These are phyloP conservation scores for Eumerus sabulonum DNA, from an alignment of 2,888 invertebrate genomes.

Conservation along the genomic window DNA sequence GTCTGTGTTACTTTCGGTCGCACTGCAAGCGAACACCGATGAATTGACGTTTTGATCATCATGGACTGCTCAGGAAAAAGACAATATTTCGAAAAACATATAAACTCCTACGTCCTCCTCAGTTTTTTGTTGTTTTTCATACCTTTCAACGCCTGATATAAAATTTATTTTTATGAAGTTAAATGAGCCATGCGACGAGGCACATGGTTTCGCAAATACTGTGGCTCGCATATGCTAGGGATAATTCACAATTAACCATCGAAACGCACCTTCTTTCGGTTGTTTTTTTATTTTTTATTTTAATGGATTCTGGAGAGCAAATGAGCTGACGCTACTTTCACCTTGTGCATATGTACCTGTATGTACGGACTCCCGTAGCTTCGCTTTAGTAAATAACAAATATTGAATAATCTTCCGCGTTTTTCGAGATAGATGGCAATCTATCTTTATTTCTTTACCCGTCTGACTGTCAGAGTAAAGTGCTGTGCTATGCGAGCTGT, in stretches of 20 bases:
- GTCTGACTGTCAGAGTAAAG: conserved; percentile 52
- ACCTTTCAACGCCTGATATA: conserved; percentile 4
- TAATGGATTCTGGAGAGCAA: not conserved
- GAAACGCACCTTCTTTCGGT: conserved; percentile 1
- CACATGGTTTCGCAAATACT: conserved; percentile 9
- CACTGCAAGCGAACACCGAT: conserved; percentile 7
- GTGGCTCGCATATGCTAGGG: conserved; percentile 2
- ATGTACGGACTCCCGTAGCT: conserved; percentile 1
- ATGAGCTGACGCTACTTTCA: conserved; percentile 29
- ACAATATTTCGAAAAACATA: conserved; percentile 17
- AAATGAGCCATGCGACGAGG: conserved; percentile 10
- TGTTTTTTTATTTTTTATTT: conserved; percentile 6
- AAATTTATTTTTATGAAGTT: conserved; percentile 6
- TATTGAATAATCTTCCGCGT: conserved; percentile 39
- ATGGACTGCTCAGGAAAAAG: conserved; percentile 1
- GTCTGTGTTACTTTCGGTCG: conserved; percentile 18
- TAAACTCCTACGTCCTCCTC: conserved; percentile 20
- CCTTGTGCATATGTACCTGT: conserved; percentile 11
- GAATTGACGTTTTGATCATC: conserved; percentile 7
- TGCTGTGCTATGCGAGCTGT: conserved; percentile 25
- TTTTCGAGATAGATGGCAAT: conserved; percentile 50
- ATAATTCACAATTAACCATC: conserved; percentile 2
- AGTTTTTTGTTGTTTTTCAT: too few relatives aligned
- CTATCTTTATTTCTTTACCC: conserved; percentile 48
- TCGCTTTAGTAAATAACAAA: conserved; percentile 57